These are phyloP conservation scores for Theonella swinhoei DNA, from an alignment of 37 sponge, comb jelly and placozoan genomes.

Conservation along the genomic window DNA sequence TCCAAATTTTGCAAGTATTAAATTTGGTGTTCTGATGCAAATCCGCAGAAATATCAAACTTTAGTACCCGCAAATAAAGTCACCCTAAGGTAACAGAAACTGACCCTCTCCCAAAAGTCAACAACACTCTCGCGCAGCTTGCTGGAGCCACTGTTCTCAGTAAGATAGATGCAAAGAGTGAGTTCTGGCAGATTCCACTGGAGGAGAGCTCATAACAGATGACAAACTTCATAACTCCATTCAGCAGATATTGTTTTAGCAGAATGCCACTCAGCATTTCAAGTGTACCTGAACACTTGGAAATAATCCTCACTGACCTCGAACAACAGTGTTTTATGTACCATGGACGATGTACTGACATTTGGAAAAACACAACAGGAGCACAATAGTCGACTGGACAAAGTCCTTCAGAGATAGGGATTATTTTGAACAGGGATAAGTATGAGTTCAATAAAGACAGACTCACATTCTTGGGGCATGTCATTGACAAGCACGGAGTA, in stretches of 20 bases:
- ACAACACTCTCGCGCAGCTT: background rate
- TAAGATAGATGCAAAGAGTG: too few relatives aligned
- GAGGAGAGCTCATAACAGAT: too few relatives aligned
- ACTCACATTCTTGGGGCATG: too few relatives aligned
- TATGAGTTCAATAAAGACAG: conserved; percentile 29
- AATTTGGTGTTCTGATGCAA: too few relatives aligned
- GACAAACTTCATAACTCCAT: too few relatives aligned
- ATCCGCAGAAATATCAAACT: too few relatives aligned
- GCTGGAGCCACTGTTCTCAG: conserved; percentile 1
- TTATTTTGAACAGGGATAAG: conserved; percentile 44
- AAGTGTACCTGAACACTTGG: conserved; percentile 44
- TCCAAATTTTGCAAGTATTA: too few relatives aligned
- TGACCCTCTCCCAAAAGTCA: background rate
- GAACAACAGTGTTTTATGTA: conserved; percentile 48
- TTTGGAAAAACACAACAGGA: conserved; percentile 41
- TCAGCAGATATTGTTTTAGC: too few relatives aligned
- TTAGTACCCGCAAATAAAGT: too few relatives aligned
- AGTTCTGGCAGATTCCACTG: too few relatives aligned
- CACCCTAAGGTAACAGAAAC: too few relatives aligned
- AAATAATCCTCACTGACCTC: conserved; percentile 24
- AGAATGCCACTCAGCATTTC: too few relatives aligned
- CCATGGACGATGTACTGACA: conserved; percentile 50
- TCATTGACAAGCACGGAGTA: conserved; percentile 36
- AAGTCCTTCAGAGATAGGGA: conserved; percentile 36
- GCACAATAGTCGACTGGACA: conserved; percentile 27